Conservation (phyloP, 1,140 invertebrate genomes). For the Drosophila navojoa region DNA sequence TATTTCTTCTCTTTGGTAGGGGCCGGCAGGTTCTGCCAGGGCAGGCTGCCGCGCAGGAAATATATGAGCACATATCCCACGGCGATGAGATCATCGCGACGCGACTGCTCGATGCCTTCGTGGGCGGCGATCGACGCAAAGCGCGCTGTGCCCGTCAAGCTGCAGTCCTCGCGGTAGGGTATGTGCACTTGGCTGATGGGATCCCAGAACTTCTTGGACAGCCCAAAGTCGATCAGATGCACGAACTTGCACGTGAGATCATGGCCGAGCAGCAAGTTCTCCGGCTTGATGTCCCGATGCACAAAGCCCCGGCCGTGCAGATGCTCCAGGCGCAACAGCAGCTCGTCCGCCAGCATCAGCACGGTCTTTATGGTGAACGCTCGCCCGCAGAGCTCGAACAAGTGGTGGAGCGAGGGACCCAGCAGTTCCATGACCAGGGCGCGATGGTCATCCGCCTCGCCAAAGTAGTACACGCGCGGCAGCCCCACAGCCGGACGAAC, state of each 20-base stretch:
- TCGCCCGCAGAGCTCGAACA: constrained; percentile 97
- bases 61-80: constrained; percentile 98
- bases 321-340: constrained; percentile 94
- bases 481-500: constrained; percentile 96
- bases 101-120: constrained; percentile 93
- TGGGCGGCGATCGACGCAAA: constrained; percentile 98
- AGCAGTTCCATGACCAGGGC: constrained; percentile 98
- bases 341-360: constrained; percentile 97
- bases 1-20: constrained; percentile 98
- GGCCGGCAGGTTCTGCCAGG: constrained; percentile 97
- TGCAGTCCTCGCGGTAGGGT: constrained; percentile 96
- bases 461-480: constrained; percentile 95
- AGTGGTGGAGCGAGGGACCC: constrained; percentile 97
- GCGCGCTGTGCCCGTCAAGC: constrained; percentile 96
- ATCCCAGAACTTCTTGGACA: constrained; percentile 97
- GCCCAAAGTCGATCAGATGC: constrained; percentile 97
- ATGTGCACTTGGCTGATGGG: constrained; percentile 94
- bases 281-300: constrained; percentile 97
- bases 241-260: constrained; percentile 96
- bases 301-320: constrained; percentile 98
- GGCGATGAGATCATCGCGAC: constrained; percentile 97
- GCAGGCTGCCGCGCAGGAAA: constrained; percentile 94
- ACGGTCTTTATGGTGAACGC: constrained; percentile 98
- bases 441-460: constrained; percentile 95
- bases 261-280: constrained; percentile 99